Conservation (phyloP, 64 coral and sea anemone species). For the Pocillopora verrucosa region DNA sequence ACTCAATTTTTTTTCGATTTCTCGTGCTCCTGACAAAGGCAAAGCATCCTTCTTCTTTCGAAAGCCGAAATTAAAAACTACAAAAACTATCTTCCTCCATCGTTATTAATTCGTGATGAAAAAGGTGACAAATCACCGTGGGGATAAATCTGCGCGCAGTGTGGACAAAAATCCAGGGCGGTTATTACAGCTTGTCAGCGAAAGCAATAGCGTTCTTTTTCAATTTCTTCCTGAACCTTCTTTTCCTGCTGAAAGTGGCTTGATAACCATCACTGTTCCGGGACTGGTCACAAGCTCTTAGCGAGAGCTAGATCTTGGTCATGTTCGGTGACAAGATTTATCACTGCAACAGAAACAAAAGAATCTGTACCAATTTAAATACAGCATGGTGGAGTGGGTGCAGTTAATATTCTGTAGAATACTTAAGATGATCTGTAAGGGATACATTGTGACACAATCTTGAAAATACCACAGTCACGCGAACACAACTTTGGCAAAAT, state of each 20-base stretch:
- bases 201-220: conserved; percentile 60
- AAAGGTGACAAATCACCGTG: too few species aligned
- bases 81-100: too few species aligned
- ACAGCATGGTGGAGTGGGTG: neutral
- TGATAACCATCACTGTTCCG: conserved; percentile 37
- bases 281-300: conserved; percentile 29
- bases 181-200: conserved; percentile 28
- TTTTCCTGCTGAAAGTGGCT: conserved; percentile 79
- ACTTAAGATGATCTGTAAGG: too few species aligned
- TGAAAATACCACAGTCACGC: too few species aligned
- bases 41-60: neutral
- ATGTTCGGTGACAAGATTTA: conserved; percentile 71
- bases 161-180: neutral
- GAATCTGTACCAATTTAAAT: neutral
- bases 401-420: neutral
- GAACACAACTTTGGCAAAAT: too few species aligned
- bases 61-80: too few species aligned
- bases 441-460: too few species aligned
- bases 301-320: conserved; percentile 82
- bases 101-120: too few species aligned
- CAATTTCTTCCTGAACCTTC: conserved; percentile 83
- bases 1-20: too few species aligned
- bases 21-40: too few species aligned
- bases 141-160: too few species aligned
- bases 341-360: conserved; percentile 50